Conservation (phyloP, 2,113 vertebrate genomes). For the Dermatemys mawii region DNA sequence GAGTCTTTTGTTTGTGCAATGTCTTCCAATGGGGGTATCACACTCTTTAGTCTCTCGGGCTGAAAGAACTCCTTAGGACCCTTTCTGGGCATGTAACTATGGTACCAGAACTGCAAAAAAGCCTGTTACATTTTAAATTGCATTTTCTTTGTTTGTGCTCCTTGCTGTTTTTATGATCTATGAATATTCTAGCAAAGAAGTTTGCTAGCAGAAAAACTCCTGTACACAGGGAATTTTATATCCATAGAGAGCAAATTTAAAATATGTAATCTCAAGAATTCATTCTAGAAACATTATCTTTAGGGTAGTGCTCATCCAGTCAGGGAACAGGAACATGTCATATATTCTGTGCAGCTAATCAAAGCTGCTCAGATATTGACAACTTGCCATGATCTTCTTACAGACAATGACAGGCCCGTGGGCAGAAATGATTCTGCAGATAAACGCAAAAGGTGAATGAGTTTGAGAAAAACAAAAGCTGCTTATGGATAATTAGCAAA, state of each 20-base stretch:
- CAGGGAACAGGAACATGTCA: background rate
- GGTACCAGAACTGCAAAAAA: background rate
- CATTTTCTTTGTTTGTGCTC: background rate
- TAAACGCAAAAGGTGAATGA: background rate
- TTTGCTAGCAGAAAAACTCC: background rate
- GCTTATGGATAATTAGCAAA: background rate
- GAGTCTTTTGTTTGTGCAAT: background rate
- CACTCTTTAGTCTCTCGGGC: background rate
- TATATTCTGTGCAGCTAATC: background rate
- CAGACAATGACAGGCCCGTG: background rate
- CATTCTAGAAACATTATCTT: accelerated
- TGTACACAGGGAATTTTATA: accelerated
- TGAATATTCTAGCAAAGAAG: background rate
- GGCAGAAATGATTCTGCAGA: background rate
- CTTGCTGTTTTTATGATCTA: background rate
- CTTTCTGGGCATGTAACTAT: background rate
- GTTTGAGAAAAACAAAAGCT: background rate
- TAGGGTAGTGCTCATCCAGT: background rate
- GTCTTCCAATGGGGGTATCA: background rate
- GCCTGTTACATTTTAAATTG: background rate
- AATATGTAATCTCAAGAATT: background rate
- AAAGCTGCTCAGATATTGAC: background rate
- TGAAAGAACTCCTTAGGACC: background rate
- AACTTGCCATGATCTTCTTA: background rate
- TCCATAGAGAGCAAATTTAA: background rate